Base-by-base conservation (phyloP, 1,140 invertebrate species). In the Orius insidiosus region DNA sequence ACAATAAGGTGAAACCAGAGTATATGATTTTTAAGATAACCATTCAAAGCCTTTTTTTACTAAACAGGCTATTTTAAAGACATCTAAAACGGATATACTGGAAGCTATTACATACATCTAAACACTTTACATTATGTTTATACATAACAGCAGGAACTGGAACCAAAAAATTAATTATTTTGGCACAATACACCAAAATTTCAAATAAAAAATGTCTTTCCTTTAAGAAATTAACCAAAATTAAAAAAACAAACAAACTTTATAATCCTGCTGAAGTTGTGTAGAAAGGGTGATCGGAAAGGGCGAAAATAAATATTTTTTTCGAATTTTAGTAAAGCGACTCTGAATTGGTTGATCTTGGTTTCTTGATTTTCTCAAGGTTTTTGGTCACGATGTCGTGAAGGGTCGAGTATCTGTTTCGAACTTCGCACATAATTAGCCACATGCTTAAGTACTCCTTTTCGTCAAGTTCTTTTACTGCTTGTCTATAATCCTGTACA, bases 381-480 rank as follows among this genome's bases (percentile, higher is more conserved):
- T 97, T 97, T 64, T 97, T 97, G 51, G 85, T 84, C 41, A 96
- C 87, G 57, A 96, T 80, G 65, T 97, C 93, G 60, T 96, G 90
- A 5, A 97, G 68, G 8, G 87, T 85, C 52, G 88, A 94, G 62
- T 98, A 98, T 58, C 95, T 84, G 65, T 98, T 98, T 53, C 95
- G 77, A 41, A 98, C 80, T 68, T 98, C 93, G 54, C 83, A 85
- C 64, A 96, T 78, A 3, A 94, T 85, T 41, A 98, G 66, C 74
- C 89, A 85, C 38, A 98, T 64, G 51, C 85, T 90, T 32, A 97
- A 66, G 60, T 90, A 96, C 62, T 97, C 85, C 62, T 97, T 98
- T 61, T 98, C 92, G 59, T 98, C 95, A 51, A 98, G 60, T 61
- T 98, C 94, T 59, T 82, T 69, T 1, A 98, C 85, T 11, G 92